phyloP scores from a whole-genome alignment of 2,797 vertebrate genomes.

The Premnoplex brunnescens region DNA sequence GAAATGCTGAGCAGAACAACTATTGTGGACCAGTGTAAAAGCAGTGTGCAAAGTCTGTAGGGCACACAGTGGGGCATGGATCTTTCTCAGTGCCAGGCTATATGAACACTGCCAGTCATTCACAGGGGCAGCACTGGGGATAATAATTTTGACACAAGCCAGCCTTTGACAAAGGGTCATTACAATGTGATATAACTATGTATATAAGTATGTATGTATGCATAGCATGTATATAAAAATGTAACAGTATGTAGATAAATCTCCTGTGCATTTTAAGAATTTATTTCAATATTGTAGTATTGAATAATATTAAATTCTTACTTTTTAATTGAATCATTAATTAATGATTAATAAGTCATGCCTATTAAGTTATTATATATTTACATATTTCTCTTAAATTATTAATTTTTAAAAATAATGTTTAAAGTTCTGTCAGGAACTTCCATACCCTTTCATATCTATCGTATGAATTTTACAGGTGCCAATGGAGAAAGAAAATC shows the following conservation, averaged over 20 bases:
- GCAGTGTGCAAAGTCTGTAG: rapidly evolving
- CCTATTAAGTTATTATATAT: background rate
- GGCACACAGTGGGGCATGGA: too few relatives aligned
- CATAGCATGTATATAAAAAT: background rate
- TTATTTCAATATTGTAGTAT: background rate
- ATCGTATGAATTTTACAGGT: background rate
- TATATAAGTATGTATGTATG: too few relatives aligned
- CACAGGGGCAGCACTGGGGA: rapidly evolving
- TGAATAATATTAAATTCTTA: background rate
- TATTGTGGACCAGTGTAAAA: background rate
- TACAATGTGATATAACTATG: background rate
- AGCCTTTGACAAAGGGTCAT: background rate
- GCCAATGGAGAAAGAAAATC: background rate
- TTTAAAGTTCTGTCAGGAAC: background rate
- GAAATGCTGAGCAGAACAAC: background rate
- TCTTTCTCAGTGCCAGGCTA: rapidly evolving
- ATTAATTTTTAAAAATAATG: rapidly evolving
- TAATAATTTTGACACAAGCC: background rate
- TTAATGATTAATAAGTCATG: background rate
- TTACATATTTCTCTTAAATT: background rate
- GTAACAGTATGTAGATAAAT: background rate
- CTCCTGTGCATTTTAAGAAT: background rate
- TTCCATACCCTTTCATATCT: background rate
- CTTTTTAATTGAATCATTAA: background rate
- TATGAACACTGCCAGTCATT: background rate